Evolutionary conservation across 2,797 vertebrate species (phyloP), one percentile per base, ranked within the genome.

Genomic region (Chelonia mydas): DNA sequence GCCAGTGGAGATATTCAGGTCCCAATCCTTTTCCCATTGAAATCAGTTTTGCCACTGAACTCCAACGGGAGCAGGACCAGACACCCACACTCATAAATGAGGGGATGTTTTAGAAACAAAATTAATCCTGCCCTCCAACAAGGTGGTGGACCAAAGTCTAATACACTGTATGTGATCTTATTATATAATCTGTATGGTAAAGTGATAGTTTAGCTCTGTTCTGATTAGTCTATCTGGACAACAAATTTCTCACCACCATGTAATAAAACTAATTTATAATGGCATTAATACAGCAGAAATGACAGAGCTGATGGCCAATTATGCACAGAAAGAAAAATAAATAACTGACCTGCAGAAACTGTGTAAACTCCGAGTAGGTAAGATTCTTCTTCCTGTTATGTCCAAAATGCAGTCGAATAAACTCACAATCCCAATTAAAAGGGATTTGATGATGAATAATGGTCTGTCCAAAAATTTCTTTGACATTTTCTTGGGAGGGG

Each of bases 371-470:
- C 77, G 99, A 98, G 98, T 99, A 99, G 98, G 98, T 99, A 97
- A 99, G 99, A 89, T 98, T 98, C 97, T 99, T 99, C 98, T 99
- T 99, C 96, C 98, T 98, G 97, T 99, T 99, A 94, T 99, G 99
- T 47, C 99, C 99, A 95, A 99, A 99, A 98, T 99, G 99, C 96
- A 99, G 98, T 74, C 98, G 98, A 98, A 99, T 99, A 97, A 99
- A 99, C 87, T 99, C 99, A 90, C 99, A 99, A 97, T 99, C 99
- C 99, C 99, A 99, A 98, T 99, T 99, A 98, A 99, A 99, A 95
- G 99, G 99, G 97, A 99, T 99, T 97, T 99, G 99, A 97, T 99
- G 99, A 97, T 99, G 99, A 97, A 99, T 99, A 41, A 99, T 98
- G 83, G 99, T 99, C 98, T 99, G 99, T 96, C 99, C 99, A 97